These are phyloP conservation scores for Thaleichthys pacificus DNA, from an alignment of 2,797 vertebrate species.

Conservation along the genomic window DNA sequence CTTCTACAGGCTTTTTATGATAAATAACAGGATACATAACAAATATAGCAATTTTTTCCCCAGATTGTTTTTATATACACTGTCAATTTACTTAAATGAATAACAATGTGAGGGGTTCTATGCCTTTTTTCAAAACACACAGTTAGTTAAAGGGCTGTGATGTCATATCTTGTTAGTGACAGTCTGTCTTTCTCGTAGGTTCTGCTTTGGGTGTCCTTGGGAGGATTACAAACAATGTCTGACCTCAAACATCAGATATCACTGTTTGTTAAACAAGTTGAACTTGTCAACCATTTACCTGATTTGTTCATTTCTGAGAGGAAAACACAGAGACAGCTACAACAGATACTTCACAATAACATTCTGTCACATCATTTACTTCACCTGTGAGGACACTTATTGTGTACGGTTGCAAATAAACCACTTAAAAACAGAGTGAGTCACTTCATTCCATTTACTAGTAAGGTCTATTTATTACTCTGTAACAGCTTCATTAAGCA, in stretches of 20 bases:
- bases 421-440: not conserved
- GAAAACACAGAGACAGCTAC: no score
- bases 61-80: no score
- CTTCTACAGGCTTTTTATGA: no score
- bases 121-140: no score
- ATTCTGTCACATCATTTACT: no score
- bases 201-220: not conserved
- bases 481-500: not conserved
- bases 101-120: not conserved
- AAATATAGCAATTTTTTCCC: no score
- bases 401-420: not conserved
- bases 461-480: not conserved
- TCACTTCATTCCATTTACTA: not conserved
- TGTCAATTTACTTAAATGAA: not conserved
- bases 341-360: no score
- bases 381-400: no score
- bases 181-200: not conserved
- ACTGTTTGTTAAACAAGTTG: not conserved
- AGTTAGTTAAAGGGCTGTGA: not conserved
- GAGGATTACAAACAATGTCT: conserved; percentile 15
- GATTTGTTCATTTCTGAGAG: no score
- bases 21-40: no score
- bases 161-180: no score
- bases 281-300: not conserved
- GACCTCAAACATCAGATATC: conserved; percentile 18